phyloP scores from a whole-genome alignment of 2,113 vertebrate species.

The Lamprotornis superbus region DNA sequence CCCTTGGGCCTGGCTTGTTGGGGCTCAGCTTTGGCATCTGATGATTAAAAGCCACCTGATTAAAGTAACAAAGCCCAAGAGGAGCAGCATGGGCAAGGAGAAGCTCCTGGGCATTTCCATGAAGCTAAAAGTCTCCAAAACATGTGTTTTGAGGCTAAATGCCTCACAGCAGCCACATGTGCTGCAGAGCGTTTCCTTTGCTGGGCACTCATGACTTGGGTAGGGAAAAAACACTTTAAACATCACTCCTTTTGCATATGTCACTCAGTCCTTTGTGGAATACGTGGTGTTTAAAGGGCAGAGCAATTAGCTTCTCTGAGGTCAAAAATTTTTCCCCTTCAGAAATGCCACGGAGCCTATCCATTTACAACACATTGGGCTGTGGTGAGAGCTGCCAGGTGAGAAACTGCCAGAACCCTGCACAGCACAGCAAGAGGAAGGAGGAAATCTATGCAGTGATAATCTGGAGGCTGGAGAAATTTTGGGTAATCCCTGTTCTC shows the following conservation, averaged over 20 bases:
- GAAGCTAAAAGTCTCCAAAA: background rate
- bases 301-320: background rate
- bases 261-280: background rate
- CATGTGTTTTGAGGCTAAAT: background rate
- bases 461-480: background rate
- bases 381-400: background rate
- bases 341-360: constrained; percentile 23
- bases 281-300: constrained; percentile 38
- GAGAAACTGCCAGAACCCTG: background rate
- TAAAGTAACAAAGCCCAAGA: background rate
- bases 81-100: background rate
- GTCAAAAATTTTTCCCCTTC: background rate
- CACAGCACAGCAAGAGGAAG: background rate
- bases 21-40: background rate
- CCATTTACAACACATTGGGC: background rate
- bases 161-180: background rate
- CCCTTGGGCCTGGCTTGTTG: accelerated
- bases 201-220: background rate
- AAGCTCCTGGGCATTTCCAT: background rate
- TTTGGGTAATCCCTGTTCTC: background rate
- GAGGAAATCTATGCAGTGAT: background rate
- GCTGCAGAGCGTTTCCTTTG: accelerated
- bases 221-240: background rate
- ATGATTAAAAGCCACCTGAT: background rate
- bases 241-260: background rate